Conservation (phyloP, 2,888 invertebrate species). For the Acrobasis suavella region DNA sequence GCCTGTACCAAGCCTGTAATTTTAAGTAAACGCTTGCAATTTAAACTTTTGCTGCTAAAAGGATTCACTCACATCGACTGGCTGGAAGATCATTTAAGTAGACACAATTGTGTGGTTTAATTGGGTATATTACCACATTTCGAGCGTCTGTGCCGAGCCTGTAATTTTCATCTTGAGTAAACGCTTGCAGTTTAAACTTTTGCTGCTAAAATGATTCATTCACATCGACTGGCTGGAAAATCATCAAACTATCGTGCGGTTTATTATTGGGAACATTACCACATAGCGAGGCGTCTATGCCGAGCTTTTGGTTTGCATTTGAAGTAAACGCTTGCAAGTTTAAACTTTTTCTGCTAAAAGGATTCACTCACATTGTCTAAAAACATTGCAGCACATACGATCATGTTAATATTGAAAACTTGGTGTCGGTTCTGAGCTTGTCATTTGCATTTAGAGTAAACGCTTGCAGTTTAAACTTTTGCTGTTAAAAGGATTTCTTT, state of each 20-base stretch:
- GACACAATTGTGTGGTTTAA: too few relatives aligned
- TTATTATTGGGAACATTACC: conserved; percentile 76
- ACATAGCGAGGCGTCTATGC: conserved; percentile 65
- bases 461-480: conserved; percentile 1
- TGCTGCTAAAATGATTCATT: conserved; percentile 46
- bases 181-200: conserved; percentile 71
- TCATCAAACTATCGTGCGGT: conserved; percentile 54
- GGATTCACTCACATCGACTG: too few relatives aligned
- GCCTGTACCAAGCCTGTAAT: too few relatives aligned
- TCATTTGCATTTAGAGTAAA: not conserved
- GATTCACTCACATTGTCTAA: too few relatives aligned
- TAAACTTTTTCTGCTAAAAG: conserved; percentile 68
- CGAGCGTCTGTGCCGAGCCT: too few relatives aligned
- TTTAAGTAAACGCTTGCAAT: too few relatives aligned
- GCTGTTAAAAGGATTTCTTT: not conserved
- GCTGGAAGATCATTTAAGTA: too few relatives aligned
- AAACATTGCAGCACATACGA: conserved; percentile 34
- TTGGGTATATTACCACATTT: too few relatives aligned
- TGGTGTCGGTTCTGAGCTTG: not conserved
- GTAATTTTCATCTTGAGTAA: too few relatives aligned
- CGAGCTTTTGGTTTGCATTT: conserved; percentile 76
- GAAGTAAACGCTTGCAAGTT: conserved; percentile 74
- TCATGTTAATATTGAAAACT: conserved; percentile 56
- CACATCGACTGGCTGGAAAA: not conserved
- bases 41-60: too few relatives aligned